Percentiles rank a stretch among this genome's conserved stretches.
Evolutionary conservation across 2,797 vertebrate genomes (phyloP).

Genomic region (Chelmon rostratus): DNA sequence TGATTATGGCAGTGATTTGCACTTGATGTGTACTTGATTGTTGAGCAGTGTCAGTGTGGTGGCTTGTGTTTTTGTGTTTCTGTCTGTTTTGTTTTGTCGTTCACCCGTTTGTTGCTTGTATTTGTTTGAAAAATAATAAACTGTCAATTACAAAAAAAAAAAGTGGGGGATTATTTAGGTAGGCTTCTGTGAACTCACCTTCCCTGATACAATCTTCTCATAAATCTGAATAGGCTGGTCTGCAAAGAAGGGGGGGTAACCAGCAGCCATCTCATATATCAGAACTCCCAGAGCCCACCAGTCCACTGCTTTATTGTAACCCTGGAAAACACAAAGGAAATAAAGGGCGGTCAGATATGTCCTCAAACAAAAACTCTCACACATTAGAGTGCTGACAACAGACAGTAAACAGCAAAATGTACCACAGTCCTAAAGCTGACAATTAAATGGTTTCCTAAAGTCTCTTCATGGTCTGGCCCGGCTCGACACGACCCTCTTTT

Average conservation of each 20-base stretch:
- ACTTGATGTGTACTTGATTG: no score
- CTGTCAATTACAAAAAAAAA: no score
- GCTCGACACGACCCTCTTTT: no score
- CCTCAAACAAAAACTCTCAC: constrained; percentile 2
- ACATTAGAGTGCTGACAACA: not conserved
- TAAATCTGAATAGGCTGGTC: constrained; percentile 98
- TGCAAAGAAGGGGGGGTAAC: constrained; percentile 96
- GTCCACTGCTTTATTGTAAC: constrained; percentile 97
- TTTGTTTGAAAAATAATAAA: no score
- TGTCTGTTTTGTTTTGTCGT: no score
- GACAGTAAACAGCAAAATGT: not conserved
- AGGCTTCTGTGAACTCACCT: constrained; percentile 83
- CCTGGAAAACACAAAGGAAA: constrained; percentile 78
- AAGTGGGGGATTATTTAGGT: not conserved
- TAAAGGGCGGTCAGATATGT: constrained; percentile 16
- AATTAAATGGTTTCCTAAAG: not conserved
- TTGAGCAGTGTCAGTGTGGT: no score
- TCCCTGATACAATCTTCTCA: constrained; percentile 97
- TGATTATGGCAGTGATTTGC: no score
- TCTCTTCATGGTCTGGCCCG: no score
- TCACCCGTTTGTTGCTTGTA: no score
- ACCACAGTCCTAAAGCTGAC: not conserved
- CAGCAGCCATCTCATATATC: constrained; percentile 99
- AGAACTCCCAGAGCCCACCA: constrained; percentile 97
- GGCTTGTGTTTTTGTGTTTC: no score